Base-by-base conservation (phyloP, 2,113 vertebrate genomes). In the Leucopsar rothschildi region DNA sequence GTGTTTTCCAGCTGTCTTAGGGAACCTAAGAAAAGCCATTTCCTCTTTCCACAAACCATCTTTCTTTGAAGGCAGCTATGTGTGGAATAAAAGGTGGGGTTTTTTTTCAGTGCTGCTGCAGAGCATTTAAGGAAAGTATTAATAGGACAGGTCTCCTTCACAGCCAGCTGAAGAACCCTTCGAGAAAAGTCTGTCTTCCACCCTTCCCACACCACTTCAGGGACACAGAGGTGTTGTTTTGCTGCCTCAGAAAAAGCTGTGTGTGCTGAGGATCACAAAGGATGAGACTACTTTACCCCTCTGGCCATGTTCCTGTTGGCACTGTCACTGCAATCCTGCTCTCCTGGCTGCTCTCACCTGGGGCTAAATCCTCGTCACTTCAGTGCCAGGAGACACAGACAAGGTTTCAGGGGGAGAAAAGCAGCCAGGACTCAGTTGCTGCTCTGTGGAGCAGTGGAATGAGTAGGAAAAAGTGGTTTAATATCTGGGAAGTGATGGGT, bases 11-110 rank as follows among this genome's bases (percentile, higher is more conserved):
- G 88, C 94, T 95, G 75, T 90, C 68, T 60, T 86, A 60, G 69
- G 56, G 83, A 93, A 93, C 76, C 88, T 83, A 92, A 94, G 91
- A 93, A 97, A 94, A 93, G 68, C 91, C 80, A 86, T 95, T 94
- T 96, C 95, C 88, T 91, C 68, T 95, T 85, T 59, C 86, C 86
- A 86, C 76, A 95, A 83, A 78, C 86, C 83, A 68, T 70, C 80
- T 70, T 81, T 86, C 94, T 93, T 92, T 97, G 85, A 93, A 92
- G 82, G 82, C 80, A 85, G 47, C 75, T 91, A 33, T 73, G 66
- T 86, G 60, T 81, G 82, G 92, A 94, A 95, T 83, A 86, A 86
- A 90, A 73, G 29, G 39, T 69, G 39, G 2, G 14, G 37, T 95
- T 37, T 37, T 37, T 92, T 94, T 86, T 83, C 66, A 42, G 31